Conservation (phyloP, 2,888 invertebrate species). For the Limenitis camilla region DNA sequence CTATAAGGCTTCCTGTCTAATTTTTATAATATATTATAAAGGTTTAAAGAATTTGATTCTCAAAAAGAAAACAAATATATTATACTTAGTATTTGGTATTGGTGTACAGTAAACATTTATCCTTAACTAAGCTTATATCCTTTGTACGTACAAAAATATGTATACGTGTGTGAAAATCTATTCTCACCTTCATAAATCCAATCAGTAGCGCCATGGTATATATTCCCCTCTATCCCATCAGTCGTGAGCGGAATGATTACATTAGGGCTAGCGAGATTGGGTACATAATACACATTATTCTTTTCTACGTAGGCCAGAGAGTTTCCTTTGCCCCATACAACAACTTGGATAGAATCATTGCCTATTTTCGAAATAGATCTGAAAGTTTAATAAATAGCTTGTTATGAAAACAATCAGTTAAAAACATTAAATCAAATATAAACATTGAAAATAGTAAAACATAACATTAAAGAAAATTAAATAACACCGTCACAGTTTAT, state of each 20-base stretch:
- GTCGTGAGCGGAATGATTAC: slow-evolving; percentile 68
- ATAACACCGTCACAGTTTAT: too few species aligned
- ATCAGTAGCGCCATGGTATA: slow-evolving; percentile 90
- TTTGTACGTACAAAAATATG: neutral
- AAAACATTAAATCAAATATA: too few species aligned
- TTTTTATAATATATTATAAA: too few species aligned
- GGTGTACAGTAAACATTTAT: neutral
- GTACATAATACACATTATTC: slow-evolving; percentile 80
- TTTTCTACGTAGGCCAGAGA: slow-evolving; percentile 77
- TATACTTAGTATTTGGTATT: too few species aligned
- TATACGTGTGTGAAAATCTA: neutral
- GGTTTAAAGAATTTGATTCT: too few species aligned
- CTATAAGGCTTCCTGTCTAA: too few species aligned
- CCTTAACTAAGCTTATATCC: neutral
- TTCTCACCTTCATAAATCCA: slow-evolving; percentile 92
- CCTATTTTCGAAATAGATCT: slow-evolving; percentile 67
- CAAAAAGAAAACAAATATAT: too few species aligned
- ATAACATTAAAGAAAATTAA: too few species aligned
- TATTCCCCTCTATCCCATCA: slow-evolving; percentile 76
- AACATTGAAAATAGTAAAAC: too few species aligned
- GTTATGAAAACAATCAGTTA: too few species aligned
- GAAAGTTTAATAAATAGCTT: slow-evolving; percentile 14
- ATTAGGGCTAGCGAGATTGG: slow-evolving; percentile 42
- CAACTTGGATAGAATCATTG: slow-evolving; percentile 75
- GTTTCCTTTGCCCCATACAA: slow-evolving; percentile 61